Conservation (phyloP, 2,113 vertebrate species). For the Bos javanicus region DNA sequence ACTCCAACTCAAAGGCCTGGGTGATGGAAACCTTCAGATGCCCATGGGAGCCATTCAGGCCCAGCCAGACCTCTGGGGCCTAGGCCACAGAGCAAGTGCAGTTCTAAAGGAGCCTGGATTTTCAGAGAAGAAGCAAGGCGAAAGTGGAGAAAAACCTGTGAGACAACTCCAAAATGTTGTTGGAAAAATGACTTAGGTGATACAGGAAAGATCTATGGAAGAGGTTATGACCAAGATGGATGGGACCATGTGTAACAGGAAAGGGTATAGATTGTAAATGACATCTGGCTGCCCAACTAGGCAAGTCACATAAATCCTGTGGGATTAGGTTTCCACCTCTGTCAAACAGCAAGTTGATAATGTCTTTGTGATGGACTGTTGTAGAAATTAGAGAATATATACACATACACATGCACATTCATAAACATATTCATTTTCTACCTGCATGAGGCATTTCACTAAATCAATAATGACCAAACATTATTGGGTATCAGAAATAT, state of each 20-base stretch:
- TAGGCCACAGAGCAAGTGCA: too few species aligned
- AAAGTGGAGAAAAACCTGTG: not conserved
- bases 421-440: not conserved
- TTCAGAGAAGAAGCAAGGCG: not conserved
- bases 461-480: not conserved
- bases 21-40: not conserved
- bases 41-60: accelerated
- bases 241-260: too few species aligned
- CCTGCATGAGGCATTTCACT: not conserved
- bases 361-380: not conserved
- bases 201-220: not conserved
- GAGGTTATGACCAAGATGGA: not conserved
- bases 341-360: not conserved
- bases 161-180: not conserved
- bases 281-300: not conserved
- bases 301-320: not conserved
- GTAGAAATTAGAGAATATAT: not conserved
- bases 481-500: not conserved
- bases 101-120: not conserved
- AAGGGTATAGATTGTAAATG: not conserved
- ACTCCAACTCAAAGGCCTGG: not conserved
- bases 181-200: not conserved
- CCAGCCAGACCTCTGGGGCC: not conserved
- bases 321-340: not conserved
- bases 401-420: not conserved